Conservation (phyloP, 2,888 invertebrate species). For the Druceiella hillmani region DNA sequence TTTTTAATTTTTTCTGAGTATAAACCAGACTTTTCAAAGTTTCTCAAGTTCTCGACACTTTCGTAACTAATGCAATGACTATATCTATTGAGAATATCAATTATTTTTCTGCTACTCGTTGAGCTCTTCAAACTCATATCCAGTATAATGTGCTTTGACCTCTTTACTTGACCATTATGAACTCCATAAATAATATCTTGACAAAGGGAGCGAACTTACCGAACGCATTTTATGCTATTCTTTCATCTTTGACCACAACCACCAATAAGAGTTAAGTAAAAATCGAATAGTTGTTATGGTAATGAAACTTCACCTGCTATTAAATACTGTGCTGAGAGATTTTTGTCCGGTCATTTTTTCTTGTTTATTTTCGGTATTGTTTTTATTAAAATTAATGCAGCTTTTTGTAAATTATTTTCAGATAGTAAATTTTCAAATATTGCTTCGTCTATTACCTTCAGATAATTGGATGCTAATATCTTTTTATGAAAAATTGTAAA, state of each 20-base stretch:
- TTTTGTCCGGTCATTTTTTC: constrained; percentile 20
- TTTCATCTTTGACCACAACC: constrained; percentile 19
- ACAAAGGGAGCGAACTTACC: constrained; percentile 14
- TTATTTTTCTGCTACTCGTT: constrained; percentile 12
- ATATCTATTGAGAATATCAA: constrained; percentile 6
- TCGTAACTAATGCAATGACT: neutral
- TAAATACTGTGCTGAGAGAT: constrained; percentile 21
- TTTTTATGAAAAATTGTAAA: constrained; percentile 24
- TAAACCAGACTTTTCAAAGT: constrained; percentile 8
- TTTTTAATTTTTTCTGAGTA: too few species aligned
- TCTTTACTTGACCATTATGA: too few species aligned
- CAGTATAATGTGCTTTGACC: too few species aligned
- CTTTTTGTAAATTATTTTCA: constrained; percentile 18
- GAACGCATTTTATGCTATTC: constrained; percentile 17
- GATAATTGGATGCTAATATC: too few species aligned
- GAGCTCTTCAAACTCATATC: constrained; percentile 7
- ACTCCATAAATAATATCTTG: constrained; percentile 6
- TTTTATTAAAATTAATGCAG: constrained; percentile 21
- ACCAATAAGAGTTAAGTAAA: constrained; percentile 19
- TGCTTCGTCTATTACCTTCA: too few species aligned
- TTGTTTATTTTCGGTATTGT: constrained; percentile 18
- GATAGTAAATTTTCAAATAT: constrained; percentile 21
- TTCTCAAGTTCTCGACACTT: neutral
- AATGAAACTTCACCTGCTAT: constrained; percentile 20
- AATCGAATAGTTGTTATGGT: constrained; percentile 18